Conservation (phyloP, 2,113 vertebrate species). For the Pangasianodon hypophthalmus region DNA sequence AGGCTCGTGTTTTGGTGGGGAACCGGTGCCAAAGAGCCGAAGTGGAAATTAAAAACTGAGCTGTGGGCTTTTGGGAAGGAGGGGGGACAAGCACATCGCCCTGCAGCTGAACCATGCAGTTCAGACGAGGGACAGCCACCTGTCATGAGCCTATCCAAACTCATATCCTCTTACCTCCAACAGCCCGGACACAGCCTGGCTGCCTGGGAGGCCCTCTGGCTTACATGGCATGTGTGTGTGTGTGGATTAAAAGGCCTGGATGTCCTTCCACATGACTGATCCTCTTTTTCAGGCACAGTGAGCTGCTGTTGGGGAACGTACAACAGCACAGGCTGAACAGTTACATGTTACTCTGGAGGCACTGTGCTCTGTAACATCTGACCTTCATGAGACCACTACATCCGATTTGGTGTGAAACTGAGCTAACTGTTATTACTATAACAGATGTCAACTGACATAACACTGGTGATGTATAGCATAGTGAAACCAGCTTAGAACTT, state of each 20-base stretch:
- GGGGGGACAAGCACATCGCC: neutral
- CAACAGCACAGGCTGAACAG: neutral
- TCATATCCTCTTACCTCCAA: conserved; percentile 46
- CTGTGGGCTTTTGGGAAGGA: conserved; percentile 14
- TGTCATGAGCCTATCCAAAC: conserved; percentile 50
- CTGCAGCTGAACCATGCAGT: conserved; percentile 42
- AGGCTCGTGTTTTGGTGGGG: conserved; percentile 50
- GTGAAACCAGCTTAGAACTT: neutral
- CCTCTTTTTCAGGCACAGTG: conserved; percentile 18
- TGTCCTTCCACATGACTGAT: conserved; percentile 32
- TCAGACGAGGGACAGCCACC: conserved; percentile 47
- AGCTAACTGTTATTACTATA: neutral
- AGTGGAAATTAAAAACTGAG: conserved; percentile 41
- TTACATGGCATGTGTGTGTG: conserved; percentile 10
- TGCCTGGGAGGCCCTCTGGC: conserved; percentile 33
- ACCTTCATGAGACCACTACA: neutral
- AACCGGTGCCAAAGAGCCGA: conserved; percentile 15
- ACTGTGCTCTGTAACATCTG: neutral
- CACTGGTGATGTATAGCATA: neutral
- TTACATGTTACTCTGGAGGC: neutral
- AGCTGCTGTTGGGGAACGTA: conserved; percentile 9
- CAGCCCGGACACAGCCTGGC: conserved; percentile 8
- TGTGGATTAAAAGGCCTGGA: conserved; percentile 19
- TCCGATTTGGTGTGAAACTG: neutral
- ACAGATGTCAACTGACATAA: conserved; percentile 16